Evolutionary conservation across 2,113 vertebrate genomes (phyloP), one percentile per base, ranked within the genome.

Genomic region (Urocitellus parryii): DNA sequence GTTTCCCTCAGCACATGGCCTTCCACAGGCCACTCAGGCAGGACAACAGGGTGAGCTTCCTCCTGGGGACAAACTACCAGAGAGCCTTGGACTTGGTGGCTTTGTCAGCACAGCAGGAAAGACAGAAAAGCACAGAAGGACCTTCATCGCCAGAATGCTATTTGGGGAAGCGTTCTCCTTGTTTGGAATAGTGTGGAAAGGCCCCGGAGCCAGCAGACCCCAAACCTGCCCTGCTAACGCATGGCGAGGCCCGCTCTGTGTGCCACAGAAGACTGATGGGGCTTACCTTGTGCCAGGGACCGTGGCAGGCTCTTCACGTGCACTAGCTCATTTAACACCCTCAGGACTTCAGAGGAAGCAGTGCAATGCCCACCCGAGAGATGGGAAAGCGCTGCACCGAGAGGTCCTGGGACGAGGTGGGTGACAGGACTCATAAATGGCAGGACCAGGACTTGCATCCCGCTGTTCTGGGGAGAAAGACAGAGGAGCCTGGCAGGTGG

Each of bases 281-380:
- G 14, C 58, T 8, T 17, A 8, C 5, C 25, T 7, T 2, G 32
- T 34, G 56, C 39, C 76, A 6, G 74, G 29, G 5, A 14, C 78
- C 0, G 0, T 11, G 24, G 56, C 37, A 14, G 80, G 48, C 34
- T 58, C 81, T 22, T n/a, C 39, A 8, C 2, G 0, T 9, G 1
- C 42, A 9, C 45, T 39, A 8, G 25, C 73, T 67, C 16, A 11
- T 18, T 82, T 48, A 32, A 34, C 13, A n/a, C 73, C 65, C 72
- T 16, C 37, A 1, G 1, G 72, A 27, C 63, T 51, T 67, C 4
- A 2, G 67, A 61, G 74, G 56, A 89, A 22, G 45, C 7, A 2
- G 32, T 42, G 0, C 17, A 48, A 42, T 13, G 10, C 34, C 37
- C 68, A 24, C 37, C 90, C 37, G 20, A 39, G 39, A 68, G 76